These are phyloP conservation scores for Phrynocephalus vlangalii DNA, from an alignment of 2,797 vertebrate species.

Conservation along the genomic window DNA sequence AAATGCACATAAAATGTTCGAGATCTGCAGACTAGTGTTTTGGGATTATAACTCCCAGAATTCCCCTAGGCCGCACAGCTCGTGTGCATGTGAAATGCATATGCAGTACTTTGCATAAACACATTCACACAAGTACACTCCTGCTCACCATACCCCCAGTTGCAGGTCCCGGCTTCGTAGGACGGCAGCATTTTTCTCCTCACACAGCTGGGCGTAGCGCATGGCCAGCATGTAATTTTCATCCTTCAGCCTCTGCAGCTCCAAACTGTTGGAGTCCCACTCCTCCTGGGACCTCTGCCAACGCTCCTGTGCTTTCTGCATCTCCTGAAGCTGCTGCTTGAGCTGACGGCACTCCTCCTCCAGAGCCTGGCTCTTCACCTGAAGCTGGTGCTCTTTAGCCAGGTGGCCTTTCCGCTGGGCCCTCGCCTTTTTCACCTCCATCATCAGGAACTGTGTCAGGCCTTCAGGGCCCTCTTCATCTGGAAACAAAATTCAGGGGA, in stretches of 20 bases:
- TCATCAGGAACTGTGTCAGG: constrained; percentile 93
- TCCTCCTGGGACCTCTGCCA: constrained; percentile 88
- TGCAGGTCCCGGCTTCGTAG: constrained; percentile 87
- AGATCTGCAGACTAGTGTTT: too few relatives aligned
- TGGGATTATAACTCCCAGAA: too few relatives aligned
- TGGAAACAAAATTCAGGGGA: constrained; percentile 53
- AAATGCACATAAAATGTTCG: too few relatives aligned
- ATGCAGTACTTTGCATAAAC: not conserved
- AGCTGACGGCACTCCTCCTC: constrained; percentile 87
- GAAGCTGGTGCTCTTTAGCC: constrained; percentile 87
- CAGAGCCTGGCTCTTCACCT: constrained; percentile 85
- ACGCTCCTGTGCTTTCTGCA: constrained; percentile 84
- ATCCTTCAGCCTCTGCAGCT: constrained; percentile 90
- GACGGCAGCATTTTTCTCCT: constrained; percentile 87
- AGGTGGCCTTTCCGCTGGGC: constrained; percentile 86
- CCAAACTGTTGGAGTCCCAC: constrained; percentile 83
- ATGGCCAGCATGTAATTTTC: constrained; percentile 92
- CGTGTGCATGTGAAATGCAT: not conserved
- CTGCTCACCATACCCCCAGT: constrained; percentile 72
- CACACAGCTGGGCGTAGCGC: constrained; percentile 88
- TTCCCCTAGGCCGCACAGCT: not conserved
- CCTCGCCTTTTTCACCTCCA: constrained; percentile 89
- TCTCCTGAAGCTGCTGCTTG: constrained; percentile 84
- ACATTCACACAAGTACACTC: fast-evolving
- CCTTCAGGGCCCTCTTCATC: constrained; percentile 95